Evolutionary conservation across 2,113 vertebrate genomes (phyloP).

Genomic region (Corapipo altera): DNA sequence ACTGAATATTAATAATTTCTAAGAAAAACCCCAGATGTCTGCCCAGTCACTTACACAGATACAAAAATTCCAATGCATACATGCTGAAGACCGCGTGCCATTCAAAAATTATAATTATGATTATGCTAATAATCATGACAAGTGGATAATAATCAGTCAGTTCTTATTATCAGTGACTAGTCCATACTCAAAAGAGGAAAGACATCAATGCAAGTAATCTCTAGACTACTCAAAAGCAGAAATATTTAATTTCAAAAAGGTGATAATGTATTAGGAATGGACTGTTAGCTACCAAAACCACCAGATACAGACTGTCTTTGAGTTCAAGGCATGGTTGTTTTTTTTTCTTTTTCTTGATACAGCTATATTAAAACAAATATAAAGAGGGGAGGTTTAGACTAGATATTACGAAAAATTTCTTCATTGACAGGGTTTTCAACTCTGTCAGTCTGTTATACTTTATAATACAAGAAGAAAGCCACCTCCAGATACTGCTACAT

Average conservation of each 20-base stretch:
- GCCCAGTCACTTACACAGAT: not conserved
- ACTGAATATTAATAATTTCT: not conserved
- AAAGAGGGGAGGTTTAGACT: not conserved
- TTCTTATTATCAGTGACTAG: not conserved
- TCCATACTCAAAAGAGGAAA: not conserved
- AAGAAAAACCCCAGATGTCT: not conserved
- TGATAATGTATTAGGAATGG: not conserved
- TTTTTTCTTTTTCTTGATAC: not conserved
- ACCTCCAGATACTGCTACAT: not conserved
- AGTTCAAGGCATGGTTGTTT: not conserved
- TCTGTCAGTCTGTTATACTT: not conserved
- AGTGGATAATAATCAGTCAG: not conserved
- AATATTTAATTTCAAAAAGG: not conserved
- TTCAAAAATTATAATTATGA: not conserved
- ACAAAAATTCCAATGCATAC: not conserved
- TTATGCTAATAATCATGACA: not conserved
- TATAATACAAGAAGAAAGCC: not conserved
- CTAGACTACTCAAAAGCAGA: not conserved
- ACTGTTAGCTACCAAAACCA: not conserved
- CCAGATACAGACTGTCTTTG: not conserved
- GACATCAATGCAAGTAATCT: not conserved
- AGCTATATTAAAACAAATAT: not conserved
- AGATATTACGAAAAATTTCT: not conserved
- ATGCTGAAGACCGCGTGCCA: not conserved
- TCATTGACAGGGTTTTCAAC: not conserved